Percentiles rank a stretch among this genome's conserved stretches.
These are phyloP conservation scores for Drosophila suboccidentalis DNA, from an alignment of 2,888 invertebrate species.

Conservation along the genomic window DNA sequence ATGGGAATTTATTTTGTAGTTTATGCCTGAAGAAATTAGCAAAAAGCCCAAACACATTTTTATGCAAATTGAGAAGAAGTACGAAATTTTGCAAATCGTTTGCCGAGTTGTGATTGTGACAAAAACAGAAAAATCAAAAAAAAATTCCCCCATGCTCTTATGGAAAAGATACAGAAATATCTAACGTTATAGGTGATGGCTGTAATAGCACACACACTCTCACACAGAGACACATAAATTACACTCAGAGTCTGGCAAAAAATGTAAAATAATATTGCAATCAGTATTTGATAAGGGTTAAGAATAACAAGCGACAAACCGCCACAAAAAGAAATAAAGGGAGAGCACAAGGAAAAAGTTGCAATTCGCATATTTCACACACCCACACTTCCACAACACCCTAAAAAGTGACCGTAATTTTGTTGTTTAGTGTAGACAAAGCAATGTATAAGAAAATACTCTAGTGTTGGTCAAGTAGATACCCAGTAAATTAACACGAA, in stretches of 20 bases:
- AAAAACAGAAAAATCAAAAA: neutral
- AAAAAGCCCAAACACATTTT: conserved; percentile 34
- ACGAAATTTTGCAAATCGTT: conserved; percentile 32
- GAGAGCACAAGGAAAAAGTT: conserved; percentile 23
- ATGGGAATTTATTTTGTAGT: conserved; percentile 38
- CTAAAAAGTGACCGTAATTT: conserved; percentile 64
- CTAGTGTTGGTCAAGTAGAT: neutral
- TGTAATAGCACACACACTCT: neutral
- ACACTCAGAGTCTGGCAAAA: conserved; percentile 18
- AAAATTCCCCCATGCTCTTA: conserved; percentile 6
- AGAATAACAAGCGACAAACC: conserved; percentile 29
- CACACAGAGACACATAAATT: conserved; percentile 44
- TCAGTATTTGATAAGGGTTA: conserved; percentile 69
- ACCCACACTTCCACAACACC: conserved; percentile 6
- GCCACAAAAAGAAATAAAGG: conserved; percentile 6
- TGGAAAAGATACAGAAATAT: conserved; percentile 12
- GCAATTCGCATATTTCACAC: conserved; percentile 58
- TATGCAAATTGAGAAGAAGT: conserved; percentile 51
- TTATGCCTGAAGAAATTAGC: conserved; percentile 44
- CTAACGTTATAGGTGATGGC: conserved; percentile 6
- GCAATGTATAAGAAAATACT: conserved; percentile 3
- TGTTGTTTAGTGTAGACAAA: conserved; percentile 54
- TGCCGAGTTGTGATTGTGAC: conserved; percentile 40
- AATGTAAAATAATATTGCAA: conserved; percentile 61
- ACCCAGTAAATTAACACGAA: neutral